Evolutionary conservation across 2,888 invertebrate species (phyloP).

Genomic region (Drosophila anomelani): DNA sequence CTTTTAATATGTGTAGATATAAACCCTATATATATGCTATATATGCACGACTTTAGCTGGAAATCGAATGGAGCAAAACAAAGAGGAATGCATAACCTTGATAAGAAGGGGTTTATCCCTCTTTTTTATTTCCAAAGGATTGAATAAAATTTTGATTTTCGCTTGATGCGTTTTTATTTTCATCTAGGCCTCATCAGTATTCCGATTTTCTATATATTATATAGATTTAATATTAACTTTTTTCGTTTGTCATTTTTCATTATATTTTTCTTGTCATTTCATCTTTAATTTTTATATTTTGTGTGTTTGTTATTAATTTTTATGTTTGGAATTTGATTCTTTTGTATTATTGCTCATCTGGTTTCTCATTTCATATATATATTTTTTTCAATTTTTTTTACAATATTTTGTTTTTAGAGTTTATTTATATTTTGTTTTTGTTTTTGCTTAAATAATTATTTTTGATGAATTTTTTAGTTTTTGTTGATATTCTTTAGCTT

Average conservation of each 20-base stretch:
- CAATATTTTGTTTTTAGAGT: background rate
- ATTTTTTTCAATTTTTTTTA: background rate
- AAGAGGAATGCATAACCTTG: background rate
- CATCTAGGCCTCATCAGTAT: background rate
- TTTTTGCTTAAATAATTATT: too few relatives aligned
- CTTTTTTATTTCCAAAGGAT: constrained; percentile 11
- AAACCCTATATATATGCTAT: constrained; percentile 1
- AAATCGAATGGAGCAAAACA: background rate
- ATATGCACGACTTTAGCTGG: background rate
- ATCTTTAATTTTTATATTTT: background rate
- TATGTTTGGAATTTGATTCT: background rate
- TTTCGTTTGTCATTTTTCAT: too few relatives aligned
- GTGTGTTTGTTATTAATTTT: background rate
- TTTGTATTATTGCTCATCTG: background rate
- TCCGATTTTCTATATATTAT: background rate
- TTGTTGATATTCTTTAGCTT: too few relatives aligned
- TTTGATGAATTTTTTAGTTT: too few relatives aligned
- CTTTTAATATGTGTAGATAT: constrained; percentile 13
- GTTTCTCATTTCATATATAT: background rate
- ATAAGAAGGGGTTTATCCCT: background rate
- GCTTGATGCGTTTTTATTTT: constrained; percentile 70
- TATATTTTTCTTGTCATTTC: too few relatives aligned
- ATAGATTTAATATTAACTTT: background rate
- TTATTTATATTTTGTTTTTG: background rate
- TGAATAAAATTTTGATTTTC: constrained; percentile 67